A percentile compares a stretch with the other conserved stretches of the same genome.
Conservation (phyloP, 2,113 vertebrate genomes). For the Neoarius graeffei region DNA sequence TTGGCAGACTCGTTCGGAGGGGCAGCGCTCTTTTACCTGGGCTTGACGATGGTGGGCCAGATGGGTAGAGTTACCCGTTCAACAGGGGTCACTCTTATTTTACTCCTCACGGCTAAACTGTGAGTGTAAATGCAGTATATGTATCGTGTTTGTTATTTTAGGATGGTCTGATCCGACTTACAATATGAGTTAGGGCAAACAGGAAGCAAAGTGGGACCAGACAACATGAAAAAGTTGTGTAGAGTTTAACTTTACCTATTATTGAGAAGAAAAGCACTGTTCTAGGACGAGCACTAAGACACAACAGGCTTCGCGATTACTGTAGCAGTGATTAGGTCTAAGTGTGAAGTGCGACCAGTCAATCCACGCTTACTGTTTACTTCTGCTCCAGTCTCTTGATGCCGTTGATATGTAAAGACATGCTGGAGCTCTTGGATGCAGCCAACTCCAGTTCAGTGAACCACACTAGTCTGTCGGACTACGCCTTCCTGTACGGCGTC, state of each 20-base stretch:
- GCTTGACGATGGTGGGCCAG: slow-evolving; percentile 96
- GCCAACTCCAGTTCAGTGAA: slow-evolving; percentile 76
- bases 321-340: neutral
- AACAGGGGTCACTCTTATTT: slow-evolving; percentile 88
- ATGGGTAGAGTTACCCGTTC: slow-evolving; percentile 86
- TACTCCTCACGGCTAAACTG: slow-evolving; percentile 99
- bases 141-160: neutral
- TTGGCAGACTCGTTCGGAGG: slow-evolving; percentile 93
- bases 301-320: neutral
- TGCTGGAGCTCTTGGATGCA: slow-evolving; percentile 90
- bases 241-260: neutral
- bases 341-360: neutral
- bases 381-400: slow-evolving; percentile 82
- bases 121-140: slow-evolving; percentile 70
- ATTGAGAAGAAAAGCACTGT: neutral
- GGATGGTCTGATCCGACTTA: neutral
- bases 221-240: too few relatives aligned
- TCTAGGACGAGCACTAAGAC: neutral
- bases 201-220: neutral
- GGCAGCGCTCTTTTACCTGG: slow-evolving; percentile 94
- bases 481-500: slow-evolving; percentile 95
- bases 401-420: slow-evolving; percentile 94
- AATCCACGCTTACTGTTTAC: neutral
- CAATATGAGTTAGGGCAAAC: neutral
- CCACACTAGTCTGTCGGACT: slow-evolving; percentile 94